Conservation (phyloP, 2,888 invertebrate species). For the Crepidodera aurea region DNA sequence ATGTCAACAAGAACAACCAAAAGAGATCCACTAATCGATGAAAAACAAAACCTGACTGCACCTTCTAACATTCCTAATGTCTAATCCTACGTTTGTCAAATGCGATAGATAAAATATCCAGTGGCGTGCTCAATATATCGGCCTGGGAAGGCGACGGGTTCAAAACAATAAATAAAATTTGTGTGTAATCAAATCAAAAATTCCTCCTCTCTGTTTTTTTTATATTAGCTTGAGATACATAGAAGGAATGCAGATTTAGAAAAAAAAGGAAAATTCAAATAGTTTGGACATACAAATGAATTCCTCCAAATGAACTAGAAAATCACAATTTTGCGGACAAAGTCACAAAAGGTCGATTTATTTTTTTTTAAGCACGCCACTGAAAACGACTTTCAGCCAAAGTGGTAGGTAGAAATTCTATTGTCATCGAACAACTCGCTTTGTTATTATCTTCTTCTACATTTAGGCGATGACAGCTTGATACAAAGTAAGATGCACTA, state of each 20-base stretch:
- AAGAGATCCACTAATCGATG: constrained; percentile 15
- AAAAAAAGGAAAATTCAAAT: too few relatives aligned
- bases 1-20: constrained; percentile 13
- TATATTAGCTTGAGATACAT: too few relatives aligned
- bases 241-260: too few relatives aligned
- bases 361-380: too few relatives aligned
- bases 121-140: constrained; percentile 1
- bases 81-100: constrained; percentile 21
- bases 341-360: too few relatives aligned
- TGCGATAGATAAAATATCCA: constrained; percentile 11
- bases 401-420: constrained; percentile 18
- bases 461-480: constrained; percentile 11
- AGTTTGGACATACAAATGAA: too few relatives aligned
- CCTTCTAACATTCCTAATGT: constrained; percentile 18
- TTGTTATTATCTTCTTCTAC: constrained; percentile 17
- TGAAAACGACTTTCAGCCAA: constrained; percentile 16
- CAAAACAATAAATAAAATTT: too few relatives aligned
- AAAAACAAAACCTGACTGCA: constrained; percentile 11
- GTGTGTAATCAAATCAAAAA: too few relatives aligned
- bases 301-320: too few relatives aligned
- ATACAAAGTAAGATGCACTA: constrained; percentile 7
- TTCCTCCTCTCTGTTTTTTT: too few relatives aligned
- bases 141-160: too few relatives aligned
- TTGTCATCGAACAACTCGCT: constrained; percentile 15
- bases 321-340: too few relatives aligned